Base-by-base conservation (phyloP, 2,888 invertebrate genomes). In the Branchinecta sandiegonensis region DNA sequence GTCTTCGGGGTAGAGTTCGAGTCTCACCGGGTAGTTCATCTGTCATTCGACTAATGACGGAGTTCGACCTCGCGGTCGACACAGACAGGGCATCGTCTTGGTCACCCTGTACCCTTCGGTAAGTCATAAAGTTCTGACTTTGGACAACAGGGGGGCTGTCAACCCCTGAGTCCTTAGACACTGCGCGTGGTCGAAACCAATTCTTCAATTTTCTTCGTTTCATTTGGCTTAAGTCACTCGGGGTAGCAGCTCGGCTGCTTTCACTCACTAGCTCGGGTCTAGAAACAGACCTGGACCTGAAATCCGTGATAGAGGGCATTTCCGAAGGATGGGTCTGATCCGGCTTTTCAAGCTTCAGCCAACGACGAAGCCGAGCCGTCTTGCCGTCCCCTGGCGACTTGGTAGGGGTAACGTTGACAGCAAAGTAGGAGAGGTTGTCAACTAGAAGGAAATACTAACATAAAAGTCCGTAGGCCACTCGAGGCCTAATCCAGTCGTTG, bases 131-230 rank as follows among this genome's bases (percentile, higher is more conserved):
- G 14, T 17, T 56, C 56, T 56, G 56, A 10, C 56, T 56, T 1
- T 56, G 56, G n/a, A 17, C 17, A n/a, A 56, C n/a, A n/a, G 56
- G 17, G n/a, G 56, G 56, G 17, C 14, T 17, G 17, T n/a, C n/a
- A 56, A n/a, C n/a, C 17, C 17, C 56, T 6, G 37, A 37, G 17
- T 56, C 56, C 9, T 17, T 56, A 14, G 56, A 56, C 8, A n/a
- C 14, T 14, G 56, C 17, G n/a, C 56, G 56, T 1, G 56, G n/a
- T 56, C 56, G 8, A 56, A 56, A 56, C 56, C 56, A 56, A 56
- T 56, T 56, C 10, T 56, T 56, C 56, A 56, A 56, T 9, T 9
- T 56, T 56, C 17, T 56, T 17, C 56, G 56, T 56, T 56, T 56
- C n/a, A 17, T 56, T 56, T 14, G 17, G 17, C 10, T 56, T 56